Conservation (phyloP, 2,797 vertebrate genomes). For the Pipistrellus kuhlii region DNA sequence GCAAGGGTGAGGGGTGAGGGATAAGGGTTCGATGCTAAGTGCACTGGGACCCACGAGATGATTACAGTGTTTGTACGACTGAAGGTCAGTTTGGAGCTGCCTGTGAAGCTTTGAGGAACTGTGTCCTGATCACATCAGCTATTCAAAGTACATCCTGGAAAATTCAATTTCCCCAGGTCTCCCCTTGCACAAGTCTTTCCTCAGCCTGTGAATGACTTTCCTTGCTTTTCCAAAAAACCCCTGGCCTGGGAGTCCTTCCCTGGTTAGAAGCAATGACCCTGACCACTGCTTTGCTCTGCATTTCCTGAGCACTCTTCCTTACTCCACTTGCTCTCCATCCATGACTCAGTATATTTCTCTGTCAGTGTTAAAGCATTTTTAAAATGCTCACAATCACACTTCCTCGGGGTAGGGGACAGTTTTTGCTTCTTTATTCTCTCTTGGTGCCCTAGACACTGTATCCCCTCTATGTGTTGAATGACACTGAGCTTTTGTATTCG, state of each 20-base stretch:
- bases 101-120: not conserved
- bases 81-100: not conserved
- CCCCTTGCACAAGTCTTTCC: not conserved
- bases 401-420: not conserved
- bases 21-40: not conserved
- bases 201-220: not conserved
- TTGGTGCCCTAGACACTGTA: not conserved
- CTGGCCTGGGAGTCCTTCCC: not conserved
- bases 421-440: not conserved
- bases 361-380: not conserved
- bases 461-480: not conserved
- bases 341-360: not conserved
- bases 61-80: not conserved
- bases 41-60: rapidly evolving
- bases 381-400: not conserved
- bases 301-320: not conserved
- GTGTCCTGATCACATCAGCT: not conserved
- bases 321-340: not conserved
- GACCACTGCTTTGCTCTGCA: not conserved
- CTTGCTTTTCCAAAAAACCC: not conserved
- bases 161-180: rapidly evolving
- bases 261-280: not conserved
- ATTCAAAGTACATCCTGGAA: not conserved
- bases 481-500: not conserved
- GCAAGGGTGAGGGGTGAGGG: not conserved